phyloP scores from a whole-genome alignment of 64 coral and sea anemone species.

The Pocillopora verrucosa region DNA sequence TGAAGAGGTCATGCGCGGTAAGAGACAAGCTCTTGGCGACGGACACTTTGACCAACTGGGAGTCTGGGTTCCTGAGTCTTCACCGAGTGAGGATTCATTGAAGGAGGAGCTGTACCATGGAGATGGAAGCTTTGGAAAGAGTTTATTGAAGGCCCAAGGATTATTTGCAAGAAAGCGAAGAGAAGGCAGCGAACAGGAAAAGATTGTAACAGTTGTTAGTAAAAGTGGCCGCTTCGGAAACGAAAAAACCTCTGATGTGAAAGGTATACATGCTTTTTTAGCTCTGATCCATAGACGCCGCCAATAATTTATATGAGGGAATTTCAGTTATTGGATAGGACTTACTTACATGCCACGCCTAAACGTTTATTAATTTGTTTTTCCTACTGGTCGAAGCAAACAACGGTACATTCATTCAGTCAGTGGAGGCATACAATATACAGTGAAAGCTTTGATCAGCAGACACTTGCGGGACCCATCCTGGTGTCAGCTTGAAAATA shows the following conservation, averaged over 20 bases:
- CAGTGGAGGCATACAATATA: too few relatives aligned
- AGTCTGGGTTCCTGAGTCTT: conserved; percentile 76
- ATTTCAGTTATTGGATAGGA: too few relatives aligned
- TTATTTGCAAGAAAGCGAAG: conserved; percentile 82
- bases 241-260: conserved; percentile 59
- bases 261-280: conserved; percentile 32
- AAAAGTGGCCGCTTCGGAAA: conserved; percentile 44
- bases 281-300: neutral
- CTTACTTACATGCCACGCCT: too few relatives aligned
- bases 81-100: conserved; percentile 73
- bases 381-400: too few relatives aligned
- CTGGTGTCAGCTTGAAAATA: too few relatives aligned
- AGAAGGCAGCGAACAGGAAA: conserved; percentile 72
- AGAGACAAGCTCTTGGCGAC: conserved; percentile 73
- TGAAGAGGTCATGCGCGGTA: conserved; percentile 84
- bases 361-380: neutral
- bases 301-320: too few relatives aligned
- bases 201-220: conserved; percentile 13
- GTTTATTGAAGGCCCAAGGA: conserved; percentile 62
- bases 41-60: conserved; percentile 80
- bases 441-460: too few relatives aligned
- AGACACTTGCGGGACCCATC: too few relatives aligned
- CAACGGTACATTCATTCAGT: too few relatives aligned
- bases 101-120: conserved; percentile 62
- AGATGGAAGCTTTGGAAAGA: conserved; percentile 81